A percentile compares a stretch with the other conserved stretches of the same genome.
These are phyloP conservation scores for Ophion costatus DNA, from an alignment of 2,888 invertebrate species.

Conservation along the genomic window DNA sequence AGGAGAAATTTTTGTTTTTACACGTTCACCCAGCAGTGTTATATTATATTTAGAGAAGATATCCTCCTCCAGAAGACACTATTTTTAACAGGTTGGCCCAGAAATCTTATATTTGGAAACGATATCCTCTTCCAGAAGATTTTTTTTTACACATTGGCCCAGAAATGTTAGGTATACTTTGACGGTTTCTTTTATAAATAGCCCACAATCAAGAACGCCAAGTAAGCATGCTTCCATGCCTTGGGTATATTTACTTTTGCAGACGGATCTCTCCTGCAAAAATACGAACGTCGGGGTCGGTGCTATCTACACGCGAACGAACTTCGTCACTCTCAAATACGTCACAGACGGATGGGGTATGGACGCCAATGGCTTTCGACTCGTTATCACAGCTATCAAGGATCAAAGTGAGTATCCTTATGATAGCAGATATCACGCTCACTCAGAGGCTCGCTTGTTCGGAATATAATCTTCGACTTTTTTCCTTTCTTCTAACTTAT, in stretches of 20 bases:
- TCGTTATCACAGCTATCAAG: constrained; percentile 97
- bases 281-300: constrained; percentile 95
- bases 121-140: not conserved
- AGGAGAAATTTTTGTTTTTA: too few relatives aligned
- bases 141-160: not conserved
- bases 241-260: constrained; percentile 79
- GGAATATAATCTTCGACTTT: not conserved
- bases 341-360: constrained; percentile 97
- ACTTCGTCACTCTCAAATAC: constrained; percentile 97
- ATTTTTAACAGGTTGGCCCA: not conserved
- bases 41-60: too few relatives aligned
- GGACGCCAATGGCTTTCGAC: constrained; percentile 95
- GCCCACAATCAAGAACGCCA: not conserved
- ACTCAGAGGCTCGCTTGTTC: not conserved
- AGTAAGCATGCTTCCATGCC: not conserved
- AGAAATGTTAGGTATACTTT: not conserved
- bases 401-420: constrained; percentile 92
- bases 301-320: constrained; percentile 95
- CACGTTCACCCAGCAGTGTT: too few relatives aligned
- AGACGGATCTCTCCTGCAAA: constrained; percentile 96
- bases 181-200: not conserved
- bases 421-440: not conserved
- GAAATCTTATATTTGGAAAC: too few relatives aligned
- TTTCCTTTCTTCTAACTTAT: not conserved
- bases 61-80: too few relatives aligned